Evolutionary conservation across 2,797 vertebrate species (phyloP), one percentile per base, ranked within the genome.

Genomic region (Premnoplex brunnescens): DNA sequence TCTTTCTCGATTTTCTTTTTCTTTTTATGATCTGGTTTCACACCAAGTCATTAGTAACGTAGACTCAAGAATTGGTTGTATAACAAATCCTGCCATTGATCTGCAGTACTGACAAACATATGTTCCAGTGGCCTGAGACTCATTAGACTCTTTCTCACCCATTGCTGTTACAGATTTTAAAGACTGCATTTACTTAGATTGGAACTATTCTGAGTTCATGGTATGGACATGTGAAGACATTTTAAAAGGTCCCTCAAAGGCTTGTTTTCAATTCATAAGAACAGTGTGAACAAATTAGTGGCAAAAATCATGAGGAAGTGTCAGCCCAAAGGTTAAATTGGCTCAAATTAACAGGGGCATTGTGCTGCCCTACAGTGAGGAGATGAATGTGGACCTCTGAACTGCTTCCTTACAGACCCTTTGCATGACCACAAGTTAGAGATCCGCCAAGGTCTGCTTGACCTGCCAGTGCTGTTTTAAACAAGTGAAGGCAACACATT

Each of bases 71-170:
- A 84, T 51, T n/a, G n/a, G 34, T 78, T 88, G 67, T 73, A 67
- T 41, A 44, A 46, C 71, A 85, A 91, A 82, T 71, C 24, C 43
- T 81, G 56, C 39, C 41, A 39, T 68, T 68, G 32, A 7, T 58
- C 62, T 75, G 69, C 3, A 10, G 36, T 28, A 32, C n/a, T 90
- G 74, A 56, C 67, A 91, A 78, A 76, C 80, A 79, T 48, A 85
- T 84, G 80, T 62, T 88, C 41, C 59, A 46, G 80, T 63, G 81
- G 91, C 83, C 66, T 74, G 83, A 56, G 63, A 36, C 48, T 90
- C 80, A 67, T 92, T 85, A 82, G 51, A 54, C 43, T 91, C 51
- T 28, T 73, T 58, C 64, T 80, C 58, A 49, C 85, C 39, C 13
- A 0, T 54, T 84, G 62, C 64, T 92, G 7, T 21, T 62, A 19